phyloP scores from a whole-genome alignment of 2,888 invertebrate species.

The Loripinus fragilis region DNA sequence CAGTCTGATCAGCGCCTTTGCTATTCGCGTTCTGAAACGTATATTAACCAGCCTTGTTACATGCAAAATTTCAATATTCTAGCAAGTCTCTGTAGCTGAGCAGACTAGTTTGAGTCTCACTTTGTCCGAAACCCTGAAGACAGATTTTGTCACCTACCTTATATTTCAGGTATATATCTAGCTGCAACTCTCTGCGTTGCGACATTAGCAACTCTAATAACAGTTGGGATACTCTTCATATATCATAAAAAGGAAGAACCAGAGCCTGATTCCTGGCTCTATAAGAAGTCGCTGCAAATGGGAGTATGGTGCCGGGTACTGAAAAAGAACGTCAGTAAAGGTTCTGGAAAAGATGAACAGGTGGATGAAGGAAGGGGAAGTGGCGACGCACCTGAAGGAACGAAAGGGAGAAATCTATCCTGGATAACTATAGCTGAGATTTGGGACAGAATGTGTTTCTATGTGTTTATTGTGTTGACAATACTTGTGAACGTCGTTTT shows the following conservation, averaged over 20 bases:
- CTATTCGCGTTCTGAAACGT: too few relatives aligned
- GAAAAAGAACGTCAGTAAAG: background rate
- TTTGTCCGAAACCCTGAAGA: too few relatives aligned
- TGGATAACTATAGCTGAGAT: slow-evolving; percentile 39
- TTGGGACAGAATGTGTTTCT: slow-evolving; percentile 46
- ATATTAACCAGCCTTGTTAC: too few relatives aligned
- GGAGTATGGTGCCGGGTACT: background rate
- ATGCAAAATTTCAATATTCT: too few relatives aligned
- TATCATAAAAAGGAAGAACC: slow-evolving; percentile 7
- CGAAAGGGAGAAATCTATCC: background rate
- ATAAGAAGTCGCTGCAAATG: background rate
- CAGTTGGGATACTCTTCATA: background rate
- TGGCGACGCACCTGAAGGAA: background rate
- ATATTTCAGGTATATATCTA: background rate
- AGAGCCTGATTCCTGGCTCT: background rate
- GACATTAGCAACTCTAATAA: background rate
- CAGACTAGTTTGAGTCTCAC: too few relatives aligned
- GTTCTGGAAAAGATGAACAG: background rate
- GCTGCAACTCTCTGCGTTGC: background rate
- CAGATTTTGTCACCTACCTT: too few relatives aligned
- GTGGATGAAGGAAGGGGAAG: background rate
- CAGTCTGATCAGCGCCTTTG: too few relatives aligned
- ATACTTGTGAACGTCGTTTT: slow-evolving; percentile 23
- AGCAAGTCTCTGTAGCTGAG: too few relatives aligned
- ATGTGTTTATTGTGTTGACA: slow-evolving; percentile 27